phyloP scores from a whole-genome alignment of 2,888 invertebrate species.

The Carterocephalus palaemon region DNA sequence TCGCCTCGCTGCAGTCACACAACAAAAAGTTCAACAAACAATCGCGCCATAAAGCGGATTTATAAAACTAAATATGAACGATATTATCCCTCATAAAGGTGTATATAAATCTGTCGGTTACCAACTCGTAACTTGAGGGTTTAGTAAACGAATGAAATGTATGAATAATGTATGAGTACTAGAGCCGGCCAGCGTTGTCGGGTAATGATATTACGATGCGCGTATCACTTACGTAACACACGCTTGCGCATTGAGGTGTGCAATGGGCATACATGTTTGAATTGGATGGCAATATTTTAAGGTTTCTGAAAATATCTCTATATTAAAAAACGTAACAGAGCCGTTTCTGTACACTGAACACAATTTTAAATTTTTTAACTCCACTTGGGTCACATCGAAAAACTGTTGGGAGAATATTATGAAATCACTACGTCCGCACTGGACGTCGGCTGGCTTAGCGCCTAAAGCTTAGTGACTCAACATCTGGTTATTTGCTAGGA shows the following conservation, averaged over 20 bases:
- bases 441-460: too few species aligned
- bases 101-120: constrained; percentile 39
- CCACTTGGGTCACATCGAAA: too few species aligned
- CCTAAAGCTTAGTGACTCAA: too few species aligned
- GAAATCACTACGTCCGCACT: too few species aligned
- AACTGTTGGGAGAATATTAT: too few species aligned
- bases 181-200: constrained; percentile 33
- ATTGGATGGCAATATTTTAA: constrained; percentile 7
- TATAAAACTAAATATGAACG: constrained; percentile 23
- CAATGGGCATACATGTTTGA: constrained; percentile 1
- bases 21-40: constrained; percentile 8
- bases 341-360: too few species aligned
- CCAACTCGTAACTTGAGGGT: constrained; percentile 44
- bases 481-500: constrained; percentile 12
- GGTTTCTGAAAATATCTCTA: too few species aligned
- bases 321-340: too few species aligned
- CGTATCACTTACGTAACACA: constrained; percentile 32
- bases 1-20: not conserved
- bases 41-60: constrained; percentile 11
- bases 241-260: constrained; percentile 6
- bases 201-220: constrained; percentile 42
- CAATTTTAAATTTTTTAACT: too few species aligned
- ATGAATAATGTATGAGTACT: constrained; percentile 53
- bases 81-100: constrained; percentile 32
- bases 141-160: constrained; percentile 50